Conservation (phyloP, 2,888 invertebrate species). For the Rhingia rostrata region DNA sequence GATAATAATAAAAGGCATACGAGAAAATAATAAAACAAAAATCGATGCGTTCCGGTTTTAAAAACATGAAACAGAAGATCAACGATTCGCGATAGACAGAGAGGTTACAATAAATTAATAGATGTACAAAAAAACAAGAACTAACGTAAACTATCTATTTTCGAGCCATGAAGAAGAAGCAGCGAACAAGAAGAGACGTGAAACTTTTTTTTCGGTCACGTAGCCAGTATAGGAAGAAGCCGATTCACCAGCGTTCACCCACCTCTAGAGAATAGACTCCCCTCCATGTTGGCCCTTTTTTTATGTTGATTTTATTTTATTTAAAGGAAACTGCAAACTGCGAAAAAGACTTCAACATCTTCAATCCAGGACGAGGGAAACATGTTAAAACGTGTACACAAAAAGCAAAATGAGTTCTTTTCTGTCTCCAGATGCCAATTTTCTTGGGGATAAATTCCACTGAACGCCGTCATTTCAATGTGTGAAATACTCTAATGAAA, state of each 20-base stretch:
- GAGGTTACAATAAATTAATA: constrained; percentile 53
- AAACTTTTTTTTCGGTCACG: constrained; percentile 70
- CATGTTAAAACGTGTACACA: constrained; percentile 59
- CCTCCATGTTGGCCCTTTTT: constrained; percentile 3
- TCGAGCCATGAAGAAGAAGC: constrained; percentile 42
- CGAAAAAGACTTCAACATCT: constrained; percentile 29
- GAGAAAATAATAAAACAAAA: constrained; percentile 73
- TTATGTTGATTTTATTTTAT: constrained; percentile 11
- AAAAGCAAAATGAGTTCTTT: constrained; percentile 37
- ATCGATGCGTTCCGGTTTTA: constrained; percentile 76
- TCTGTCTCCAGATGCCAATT: constrained; percentile 34
- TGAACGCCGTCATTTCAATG: constrained; percentile 25
- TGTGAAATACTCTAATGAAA: constrained; percentile 51
- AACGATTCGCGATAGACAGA: constrained; percentile 43
- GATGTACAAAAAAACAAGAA: constrained; percentile 42
- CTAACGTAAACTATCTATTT: constrained; percentile 67
- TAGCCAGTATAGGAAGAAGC: constrained; percentile 48
- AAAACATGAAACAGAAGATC: constrained; percentile 58
- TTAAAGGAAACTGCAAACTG: constrained; percentile 34
- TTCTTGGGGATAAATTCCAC: constrained; percentile 55
- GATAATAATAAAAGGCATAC: constrained; percentile 71
- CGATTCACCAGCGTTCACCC: constrained; percentile 65
- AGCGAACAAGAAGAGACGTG: constrained; percentile 58
- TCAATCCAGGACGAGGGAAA: constrained; percentile 38
- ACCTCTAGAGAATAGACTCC: constrained; percentile 57